phyloP scores from a whole-genome alignment of 2,113 vertebrate species.

The Riparia riparia region DNA sequence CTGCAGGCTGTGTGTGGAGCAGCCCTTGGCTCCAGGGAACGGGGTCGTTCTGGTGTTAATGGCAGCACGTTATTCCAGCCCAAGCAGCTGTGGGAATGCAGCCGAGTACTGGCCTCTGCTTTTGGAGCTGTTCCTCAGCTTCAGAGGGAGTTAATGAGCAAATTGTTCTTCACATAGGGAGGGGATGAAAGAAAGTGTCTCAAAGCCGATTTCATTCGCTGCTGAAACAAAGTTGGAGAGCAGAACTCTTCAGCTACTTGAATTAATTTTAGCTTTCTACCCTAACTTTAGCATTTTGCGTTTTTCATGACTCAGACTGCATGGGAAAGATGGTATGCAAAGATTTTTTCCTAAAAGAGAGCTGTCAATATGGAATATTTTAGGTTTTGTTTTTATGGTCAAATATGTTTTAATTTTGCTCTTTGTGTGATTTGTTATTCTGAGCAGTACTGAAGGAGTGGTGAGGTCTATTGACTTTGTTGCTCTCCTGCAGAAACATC shows the following conservation, averaged over 20 bases:
- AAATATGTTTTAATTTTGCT: background rate
- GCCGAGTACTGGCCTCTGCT: background rate
- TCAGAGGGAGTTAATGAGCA: background rate
- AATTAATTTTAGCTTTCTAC: background rate
- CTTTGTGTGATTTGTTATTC: background rate
- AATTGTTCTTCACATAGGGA: background rate
- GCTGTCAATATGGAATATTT: background rate
- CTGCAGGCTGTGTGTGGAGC: background rate
- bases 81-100: background rate
- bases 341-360: background rate
- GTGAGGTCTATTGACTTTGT: background rate
- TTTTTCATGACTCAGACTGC: background rate
- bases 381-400: background rate
- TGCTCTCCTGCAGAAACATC: background rate
- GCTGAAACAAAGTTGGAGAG: background rate
- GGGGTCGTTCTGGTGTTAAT: background rate
- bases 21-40: background rate
- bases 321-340: background rate
- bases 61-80: rapidly evolving
- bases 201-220: background rate
- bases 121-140: background rate
- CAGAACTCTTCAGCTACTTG: background rate
- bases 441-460: background rate
- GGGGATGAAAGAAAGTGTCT: background rate
- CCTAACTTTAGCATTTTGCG: background rate